A percentile compares a stretch with the other conserved stretches of the same genome.
These are phyloP conservation scores for Sigmodon hispidus DNA, from an alignment of 2,113 vertebrate genomes.

Conservation along the genomic window DNA sequence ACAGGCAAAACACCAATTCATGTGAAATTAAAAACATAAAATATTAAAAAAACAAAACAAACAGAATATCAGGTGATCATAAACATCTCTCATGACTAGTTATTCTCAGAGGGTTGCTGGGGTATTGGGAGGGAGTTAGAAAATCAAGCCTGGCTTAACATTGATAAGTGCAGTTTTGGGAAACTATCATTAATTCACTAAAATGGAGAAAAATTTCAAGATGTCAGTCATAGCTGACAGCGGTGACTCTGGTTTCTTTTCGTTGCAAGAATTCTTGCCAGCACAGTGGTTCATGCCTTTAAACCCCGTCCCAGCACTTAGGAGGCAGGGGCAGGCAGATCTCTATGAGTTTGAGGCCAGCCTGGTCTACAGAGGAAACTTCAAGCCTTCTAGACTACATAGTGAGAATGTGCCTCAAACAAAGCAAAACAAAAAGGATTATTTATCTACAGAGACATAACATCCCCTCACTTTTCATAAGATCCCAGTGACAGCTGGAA, in stretches of 20 bases:
- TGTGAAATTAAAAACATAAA: too few relatives aligned
- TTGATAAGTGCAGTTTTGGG: neutral
- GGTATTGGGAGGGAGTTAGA: too few relatives aligned
- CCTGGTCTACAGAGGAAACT: neutral
- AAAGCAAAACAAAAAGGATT: neutral
- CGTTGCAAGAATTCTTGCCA: neutral
- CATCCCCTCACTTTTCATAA: neutral
- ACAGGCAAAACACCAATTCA: too few relatives aligned
- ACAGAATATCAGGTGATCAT: neutral
- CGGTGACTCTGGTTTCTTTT: too few relatives aligned
- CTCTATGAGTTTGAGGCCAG: neutral
- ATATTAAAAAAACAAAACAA: too few relatives aligned
- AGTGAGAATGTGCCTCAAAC: neutral
- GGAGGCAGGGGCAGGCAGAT: neutral
- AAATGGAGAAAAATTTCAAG: neutral
- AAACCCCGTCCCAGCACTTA: neutral
- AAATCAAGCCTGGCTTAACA: neutral
- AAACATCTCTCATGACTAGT: neutral
- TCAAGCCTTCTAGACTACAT: neutral
- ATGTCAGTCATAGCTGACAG: neutral
- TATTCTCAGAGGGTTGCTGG: neutral
- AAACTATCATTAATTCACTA: neutral
- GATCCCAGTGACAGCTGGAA: neutral
- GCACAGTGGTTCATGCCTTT: neutral
- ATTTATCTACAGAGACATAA: neutral